phyloP scores from a whole-genome alignment of 2,888 invertebrate genomes.

The Pardosa pseudoannulata region DNA sequence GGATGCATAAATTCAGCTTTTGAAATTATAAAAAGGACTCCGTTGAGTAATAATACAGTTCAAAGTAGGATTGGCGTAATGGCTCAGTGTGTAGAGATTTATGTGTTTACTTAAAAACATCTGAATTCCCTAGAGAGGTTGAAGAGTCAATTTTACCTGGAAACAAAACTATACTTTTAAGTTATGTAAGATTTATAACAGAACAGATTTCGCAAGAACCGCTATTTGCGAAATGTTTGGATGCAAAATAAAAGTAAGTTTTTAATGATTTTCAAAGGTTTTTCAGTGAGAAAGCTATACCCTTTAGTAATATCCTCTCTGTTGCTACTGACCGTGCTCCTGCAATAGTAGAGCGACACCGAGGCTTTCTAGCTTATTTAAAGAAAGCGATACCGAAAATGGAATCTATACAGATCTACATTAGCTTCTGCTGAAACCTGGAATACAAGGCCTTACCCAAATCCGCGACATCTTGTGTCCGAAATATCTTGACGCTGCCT shows the following conservation, averaged over 20 bases:
- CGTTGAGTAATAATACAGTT: constrained; percentile 54
- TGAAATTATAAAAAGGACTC: constrained; percentile 36
- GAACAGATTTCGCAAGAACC: constrained; percentile 50
- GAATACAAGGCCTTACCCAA: too few species aligned
- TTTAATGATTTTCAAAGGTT: constrained; percentile 37
- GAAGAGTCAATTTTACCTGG: constrained; percentile 31
- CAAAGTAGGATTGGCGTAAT: constrained; percentile 60
- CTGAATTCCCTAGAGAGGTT: constrained; percentile 36
- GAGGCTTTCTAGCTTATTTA: constrained; percentile 25
- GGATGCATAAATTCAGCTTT: constrained; percentile 37
- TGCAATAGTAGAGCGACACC: constrained; percentile 40
- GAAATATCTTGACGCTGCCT: too few species aligned
- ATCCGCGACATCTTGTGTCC: too few species aligned
- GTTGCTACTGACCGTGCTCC: constrained; percentile 48
- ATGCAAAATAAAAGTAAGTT: constrained; percentile 40
- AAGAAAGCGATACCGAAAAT: too few species aligned
- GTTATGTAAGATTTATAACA: constrained; percentile 36
- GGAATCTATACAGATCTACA: too few species aligned
- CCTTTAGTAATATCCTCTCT: constrained; percentile 35
- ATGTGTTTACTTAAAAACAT: constrained; percentile 24
- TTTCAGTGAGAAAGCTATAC: constrained; percentile 63
- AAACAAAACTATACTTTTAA: constrained; percentile 30
- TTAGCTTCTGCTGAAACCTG: too few species aligned
- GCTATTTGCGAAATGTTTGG: constrained; percentile 63
- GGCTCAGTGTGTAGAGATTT: constrained; percentile 56